These are phyloP conservation scores for Hirundo rustica DNA, from an alignment of 2,797 vertebrate genomes.

Conservation along the genomic window DNA sequence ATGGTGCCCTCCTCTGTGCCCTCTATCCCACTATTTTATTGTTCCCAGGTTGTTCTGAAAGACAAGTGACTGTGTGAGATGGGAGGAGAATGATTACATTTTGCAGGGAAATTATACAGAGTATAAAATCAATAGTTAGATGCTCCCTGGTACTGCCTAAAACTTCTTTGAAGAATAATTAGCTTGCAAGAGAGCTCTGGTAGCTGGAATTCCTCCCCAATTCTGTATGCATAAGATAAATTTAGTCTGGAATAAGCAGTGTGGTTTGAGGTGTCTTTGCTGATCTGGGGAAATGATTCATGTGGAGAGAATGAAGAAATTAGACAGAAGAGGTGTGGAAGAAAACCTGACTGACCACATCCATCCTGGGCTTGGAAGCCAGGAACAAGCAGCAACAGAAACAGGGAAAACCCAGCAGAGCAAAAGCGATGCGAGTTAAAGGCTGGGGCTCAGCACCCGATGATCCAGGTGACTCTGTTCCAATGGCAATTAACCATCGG, in stretches of 20 bases:
- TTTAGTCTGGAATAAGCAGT: neutral
- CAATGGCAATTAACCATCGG: neutral
- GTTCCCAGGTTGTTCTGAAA: slow-evolving; percentile 19
- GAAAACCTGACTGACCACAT: neutral
- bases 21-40: slow-evolving; percentile 26
- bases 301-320: neutral
- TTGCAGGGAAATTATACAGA: slow-evolving; percentile 13
- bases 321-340: neutral
- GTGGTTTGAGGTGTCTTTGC: neutral
- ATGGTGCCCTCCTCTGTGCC: neutral
- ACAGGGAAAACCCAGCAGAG: neutral
- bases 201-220: neutral
- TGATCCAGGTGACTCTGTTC: neutral
- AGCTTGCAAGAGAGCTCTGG: slow-evolving; percentile 10
- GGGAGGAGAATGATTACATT: slow-evolving; percentile 9
- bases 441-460: neutral
- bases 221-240: slow-evolving; percentile 39
- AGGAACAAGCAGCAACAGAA: neutral
- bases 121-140: slow-evolving; percentile 41
- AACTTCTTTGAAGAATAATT: slow-evolving; percentile 60
- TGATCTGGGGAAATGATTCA: neutral
- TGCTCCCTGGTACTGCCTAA: slow-evolving; percentile 23
- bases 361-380: neutral
- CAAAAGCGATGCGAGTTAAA: neutral
- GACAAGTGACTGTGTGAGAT: neutral